A percentile compares a stretch with the other conserved stretches of the same genome.
These are phyloP conservation scores for Linnaemya vulpina DNA, from an alignment of 2,888 invertebrate genomes.

Conservation along the genomic window DNA sequence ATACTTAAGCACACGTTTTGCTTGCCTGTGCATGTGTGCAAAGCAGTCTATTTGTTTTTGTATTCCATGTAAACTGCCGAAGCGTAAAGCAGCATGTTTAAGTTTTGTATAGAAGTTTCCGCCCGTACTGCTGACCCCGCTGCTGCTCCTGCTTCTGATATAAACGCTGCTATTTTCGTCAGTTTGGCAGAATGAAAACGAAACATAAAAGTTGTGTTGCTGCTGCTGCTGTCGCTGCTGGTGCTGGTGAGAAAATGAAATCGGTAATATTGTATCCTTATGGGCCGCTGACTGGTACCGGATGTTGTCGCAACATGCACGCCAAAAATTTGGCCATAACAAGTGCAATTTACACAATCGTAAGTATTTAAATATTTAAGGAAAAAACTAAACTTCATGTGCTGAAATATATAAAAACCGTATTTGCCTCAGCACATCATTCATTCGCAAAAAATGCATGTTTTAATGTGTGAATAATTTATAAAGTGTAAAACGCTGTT, in stretches of 20 bases:
- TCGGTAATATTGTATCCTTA: slow-evolving; percentile 84
- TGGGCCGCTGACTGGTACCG: slow-evolving; percentile 83
- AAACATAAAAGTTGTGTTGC: slow-evolving; percentile 76
- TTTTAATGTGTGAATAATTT: slow-evolving; percentile 10
- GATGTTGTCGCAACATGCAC: slow-evolving; percentile 87
- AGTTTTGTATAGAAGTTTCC: slow-evolving; percentile 22
- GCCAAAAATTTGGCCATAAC: slow-evolving; percentile 89
- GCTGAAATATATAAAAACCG: not conserved
- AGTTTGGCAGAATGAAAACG: slow-evolving; percentile 76
- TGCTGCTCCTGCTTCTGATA: slow-evolving; percentile 73
- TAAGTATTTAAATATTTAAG: slow-evolving; percentile 83
- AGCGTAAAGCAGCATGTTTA: slow-evolving; percentile 61
- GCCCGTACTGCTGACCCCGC: slow-evolving; percentile 33
- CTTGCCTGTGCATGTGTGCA: not conserved
- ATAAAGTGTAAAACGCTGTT: slow-evolving; percentile 11
- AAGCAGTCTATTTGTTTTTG: not conserved
- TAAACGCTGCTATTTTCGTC: slow-evolving; percentile 72
- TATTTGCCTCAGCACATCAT: slow-evolving; percentile 2
- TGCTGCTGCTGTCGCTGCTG: slow-evolving; percentile 74
- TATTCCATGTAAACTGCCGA: slow-evolving; percentile 47
- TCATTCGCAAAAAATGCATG: not conserved
- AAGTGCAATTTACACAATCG: slow-evolving; percentile 89
- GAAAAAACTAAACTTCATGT: not conserved
- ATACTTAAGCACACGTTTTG: not conserved
- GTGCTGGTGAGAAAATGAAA: slow-evolving; percentile 83